phyloP scores from a whole-genome alignment of 2,888 invertebrate genomes.

The Gari tellinella region DNA sequence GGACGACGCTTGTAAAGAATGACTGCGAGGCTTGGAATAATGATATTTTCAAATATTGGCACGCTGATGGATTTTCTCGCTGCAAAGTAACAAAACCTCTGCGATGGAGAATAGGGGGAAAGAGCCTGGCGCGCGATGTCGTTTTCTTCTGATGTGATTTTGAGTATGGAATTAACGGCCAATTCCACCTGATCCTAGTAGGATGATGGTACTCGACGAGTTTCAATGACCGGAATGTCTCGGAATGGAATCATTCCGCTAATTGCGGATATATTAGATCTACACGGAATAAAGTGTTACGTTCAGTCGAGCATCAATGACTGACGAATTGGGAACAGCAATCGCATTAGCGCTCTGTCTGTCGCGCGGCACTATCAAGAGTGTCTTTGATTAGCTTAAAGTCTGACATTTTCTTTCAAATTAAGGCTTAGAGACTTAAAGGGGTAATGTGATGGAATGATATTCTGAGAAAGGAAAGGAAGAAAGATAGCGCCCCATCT shows the following conservation, averaged over 20 bases:
- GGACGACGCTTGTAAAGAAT: conserved; percentile 31
- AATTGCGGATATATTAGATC: conserved; percentile 32
- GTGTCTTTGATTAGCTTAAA: too few relatives aligned
- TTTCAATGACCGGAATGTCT: conserved; percentile 1
- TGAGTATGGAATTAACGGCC: conserved; percentile 37
- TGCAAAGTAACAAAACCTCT: conserved; percentile 20
- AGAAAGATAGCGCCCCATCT: too few relatives aligned
- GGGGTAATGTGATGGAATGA: too few relatives aligned
- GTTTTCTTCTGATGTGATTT: conserved; percentile 51
- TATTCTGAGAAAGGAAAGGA: too few relatives aligned
- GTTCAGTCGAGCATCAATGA: conserved; percentile 7
- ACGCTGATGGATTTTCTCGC: background rate
- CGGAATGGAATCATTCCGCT: conserved; percentile 22
- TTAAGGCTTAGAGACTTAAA: too few relatives aligned
- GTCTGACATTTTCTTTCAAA: too few relatives aligned
- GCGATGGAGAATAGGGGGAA: conserved; percentile 11
- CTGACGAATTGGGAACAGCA: conserved; percentile 13
- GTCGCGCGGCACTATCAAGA: too few relatives aligned
- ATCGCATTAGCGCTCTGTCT: conserved; percentile 13
- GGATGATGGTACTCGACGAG: conserved; percentile 28
- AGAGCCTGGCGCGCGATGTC: conserved; percentile 11
- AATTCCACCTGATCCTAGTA: conserved; percentile 50
- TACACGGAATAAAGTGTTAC: conserved; percentile 25
- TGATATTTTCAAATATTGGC: conserved; percentile 15
- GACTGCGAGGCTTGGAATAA: conserved; percentile 29